Conservation (phyloP, 2,797 vertebrate species). For the Xenopus petersii region DNA sequence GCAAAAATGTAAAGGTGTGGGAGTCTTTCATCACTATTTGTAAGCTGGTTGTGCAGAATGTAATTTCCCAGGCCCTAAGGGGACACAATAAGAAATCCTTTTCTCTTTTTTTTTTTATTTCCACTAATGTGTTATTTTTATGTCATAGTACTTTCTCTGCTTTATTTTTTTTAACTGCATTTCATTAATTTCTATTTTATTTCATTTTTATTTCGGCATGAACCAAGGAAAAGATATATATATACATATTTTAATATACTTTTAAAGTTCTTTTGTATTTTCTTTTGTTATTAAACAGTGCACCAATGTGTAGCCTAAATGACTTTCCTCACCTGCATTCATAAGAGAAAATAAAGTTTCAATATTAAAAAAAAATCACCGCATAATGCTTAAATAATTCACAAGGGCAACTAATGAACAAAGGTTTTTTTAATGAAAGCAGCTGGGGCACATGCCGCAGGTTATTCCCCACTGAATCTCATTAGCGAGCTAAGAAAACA, state of each 20-base stretch:
- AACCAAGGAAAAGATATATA: neutral
- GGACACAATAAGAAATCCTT: neutral
- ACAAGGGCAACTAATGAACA: slow-evolving; percentile 20
- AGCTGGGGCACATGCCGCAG: slow-evolving; percentile 28
- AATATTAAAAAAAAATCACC: slow-evolving; percentile 1
- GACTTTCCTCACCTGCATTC: neutral
- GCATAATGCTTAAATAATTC: slow-evolving; percentile 14
- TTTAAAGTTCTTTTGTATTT: neutral
- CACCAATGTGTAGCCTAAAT: neutral
- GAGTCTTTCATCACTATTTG: slow-evolving; percentile 26
- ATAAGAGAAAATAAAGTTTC: neutral
- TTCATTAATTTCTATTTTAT: neutral
- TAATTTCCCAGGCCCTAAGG: slow-evolving; percentile 24
- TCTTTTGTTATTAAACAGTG: neutral
- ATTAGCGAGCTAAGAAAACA: slow-evolving; percentile 43
- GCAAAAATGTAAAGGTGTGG: slow-evolving; percentile 27
- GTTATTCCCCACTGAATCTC: slow-evolving; percentile 45
- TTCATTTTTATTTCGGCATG: neutral
- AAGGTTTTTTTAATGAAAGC: slow-evolving; percentile 33
- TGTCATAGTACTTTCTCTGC: neutral
- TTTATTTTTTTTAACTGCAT: neutral
- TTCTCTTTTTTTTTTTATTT: neutral
- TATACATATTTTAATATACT: neutral
- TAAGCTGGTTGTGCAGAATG: slow-evolving; percentile 11
- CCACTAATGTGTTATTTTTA: neutral